Conservation (phyloP, 1,140 invertebrate species). For the Thrips palmi region DNA sequence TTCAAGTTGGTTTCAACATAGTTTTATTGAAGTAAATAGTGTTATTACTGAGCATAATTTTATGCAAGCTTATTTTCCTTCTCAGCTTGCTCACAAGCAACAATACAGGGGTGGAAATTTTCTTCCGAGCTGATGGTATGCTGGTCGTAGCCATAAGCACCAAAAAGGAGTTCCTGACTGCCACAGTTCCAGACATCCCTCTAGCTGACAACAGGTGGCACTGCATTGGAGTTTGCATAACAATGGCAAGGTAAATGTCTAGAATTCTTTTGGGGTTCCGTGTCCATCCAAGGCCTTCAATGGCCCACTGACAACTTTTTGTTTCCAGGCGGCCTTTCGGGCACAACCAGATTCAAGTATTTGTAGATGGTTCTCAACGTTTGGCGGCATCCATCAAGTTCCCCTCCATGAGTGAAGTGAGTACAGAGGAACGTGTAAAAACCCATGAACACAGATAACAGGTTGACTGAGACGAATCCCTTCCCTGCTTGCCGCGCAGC, state of each 20-base stretch:
- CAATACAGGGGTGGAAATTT: slow-evolving; percentile 38
- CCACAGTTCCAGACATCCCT: slow-evolving; percentile 27
- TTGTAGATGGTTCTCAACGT: slow-evolving; percentile 37
- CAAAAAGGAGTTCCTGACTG: slow-evolving; percentile 35
- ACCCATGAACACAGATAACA: too few relatives aligned
- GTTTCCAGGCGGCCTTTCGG: slow-evolving; percentile 32
- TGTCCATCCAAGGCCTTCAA: neutral
- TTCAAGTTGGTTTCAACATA: slow-evolving; percentile 24
- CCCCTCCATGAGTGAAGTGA: slow-evolving; percentile 35
- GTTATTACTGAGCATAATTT: slow-evolving; percentile 9
- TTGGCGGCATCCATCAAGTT: slow-evolving; percentile 34
- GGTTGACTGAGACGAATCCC: too few relatives aligned
- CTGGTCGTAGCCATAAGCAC: slow-evolving; percentile 35
- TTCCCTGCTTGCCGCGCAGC: slow-evolving; percentile 17
- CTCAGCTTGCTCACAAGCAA: slow-evolving; percentile 30
- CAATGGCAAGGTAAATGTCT: slow-evolving; percentile 24
- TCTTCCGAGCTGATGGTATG: slow-evolving; percentile 31
- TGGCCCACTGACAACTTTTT: slow-evolving; percentile 9
- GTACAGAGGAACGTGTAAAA: too few relatives aligned
- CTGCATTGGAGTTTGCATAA: slow-evolving; percentile 34
- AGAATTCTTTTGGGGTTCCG: neutral
- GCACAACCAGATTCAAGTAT: slow-evolving; percentile 37
- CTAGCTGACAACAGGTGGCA: slow-evolving; percentile 39
- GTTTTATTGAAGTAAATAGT: slow-evolving; percentile 6
- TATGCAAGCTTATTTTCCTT: too few relatives aligned